Percentiles rank a stretch among this genome's conserved stretches.
Evolutionary conservation across 1,140 invertebrate species (phyloP).

Genomic region (Dryas iulia): DNA sequence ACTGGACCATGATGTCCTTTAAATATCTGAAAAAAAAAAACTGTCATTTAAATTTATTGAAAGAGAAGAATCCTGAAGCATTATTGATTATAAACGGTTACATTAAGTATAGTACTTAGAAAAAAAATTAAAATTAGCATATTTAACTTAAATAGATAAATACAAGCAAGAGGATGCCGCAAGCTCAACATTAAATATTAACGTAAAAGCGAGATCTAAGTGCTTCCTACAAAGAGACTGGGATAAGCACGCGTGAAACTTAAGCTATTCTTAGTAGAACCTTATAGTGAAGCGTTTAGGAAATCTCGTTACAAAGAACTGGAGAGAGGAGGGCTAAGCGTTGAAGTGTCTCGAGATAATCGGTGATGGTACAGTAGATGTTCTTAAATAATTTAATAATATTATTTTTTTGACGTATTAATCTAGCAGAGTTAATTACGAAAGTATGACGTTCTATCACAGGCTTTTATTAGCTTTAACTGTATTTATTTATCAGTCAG

Average conservation of each 20-base stretch:
- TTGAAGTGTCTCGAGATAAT: neutral
- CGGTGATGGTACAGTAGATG: neutral
- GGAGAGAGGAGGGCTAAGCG: neutral
- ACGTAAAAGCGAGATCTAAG: slow-evolving; percentile 15
- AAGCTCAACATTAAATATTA: slow-evolving; percentile 12
- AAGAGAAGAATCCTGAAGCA: too few relatives aligned
- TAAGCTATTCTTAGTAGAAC: slow-evolving; percentile 13
- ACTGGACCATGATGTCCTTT: too few relatives aligned
- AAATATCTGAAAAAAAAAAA: too few relatives aligned
- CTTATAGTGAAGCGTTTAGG: slow-evolving; percentile 11
- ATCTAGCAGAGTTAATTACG: too few relatives aligned
- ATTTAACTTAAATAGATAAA: neutral
- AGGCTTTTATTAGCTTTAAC: too few relatives aligned
- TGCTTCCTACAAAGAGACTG: slow-evolving; percentile 10
- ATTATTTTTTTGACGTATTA: too few relatives aligned
- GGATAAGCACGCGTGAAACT: slow-evolving; percentile 19
- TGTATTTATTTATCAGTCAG: too few relatives aligned
- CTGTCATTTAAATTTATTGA: too few relatives aligned
- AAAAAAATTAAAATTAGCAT: neutral
- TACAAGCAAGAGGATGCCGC: slow-evolving; percentile 3
- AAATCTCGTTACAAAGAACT: slow-evolving; percentile 16
- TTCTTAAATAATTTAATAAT: neutral
- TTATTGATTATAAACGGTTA: too few relatives aligned
- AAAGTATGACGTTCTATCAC: too few relatives aligned
- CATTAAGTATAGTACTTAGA: too few relatives aligned